Conservation (phyloP, 2,888 invertebrate species). For the Byasa hedistus region DNA sequence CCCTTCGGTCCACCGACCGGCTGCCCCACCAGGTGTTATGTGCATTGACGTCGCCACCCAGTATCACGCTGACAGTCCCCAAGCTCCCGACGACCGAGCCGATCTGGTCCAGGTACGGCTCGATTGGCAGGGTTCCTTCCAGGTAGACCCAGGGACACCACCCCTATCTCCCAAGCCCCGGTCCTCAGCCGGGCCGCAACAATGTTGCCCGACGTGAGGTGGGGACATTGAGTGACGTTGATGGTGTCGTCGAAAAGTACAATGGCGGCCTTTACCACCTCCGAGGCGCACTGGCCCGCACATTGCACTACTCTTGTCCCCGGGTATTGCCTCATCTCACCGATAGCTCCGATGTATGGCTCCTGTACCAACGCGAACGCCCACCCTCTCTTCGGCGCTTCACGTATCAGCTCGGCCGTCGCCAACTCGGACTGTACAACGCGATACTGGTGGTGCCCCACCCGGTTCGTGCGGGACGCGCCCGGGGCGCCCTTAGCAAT, state of each 20-base stretch:
- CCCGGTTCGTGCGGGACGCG: no score
- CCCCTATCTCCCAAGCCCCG: slow-evolving; percentile 7
- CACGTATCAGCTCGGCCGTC: no score
- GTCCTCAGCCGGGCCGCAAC: slow-evolving; percentile 18
- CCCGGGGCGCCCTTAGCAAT: no score
- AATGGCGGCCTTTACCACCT: slow-evolving; percentile 25
- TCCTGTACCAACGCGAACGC: no score
- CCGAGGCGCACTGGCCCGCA: background rate
- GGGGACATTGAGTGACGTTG: background rate
- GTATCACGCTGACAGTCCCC: slow-evolving; percentile 1
- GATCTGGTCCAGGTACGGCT: slow-evolving; percentile 12
- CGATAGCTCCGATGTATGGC: no score
- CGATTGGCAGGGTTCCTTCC: slow-evolving; percentile 22
- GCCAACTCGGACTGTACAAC: no score
- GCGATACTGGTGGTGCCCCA: no score
- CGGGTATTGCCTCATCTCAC: no score
- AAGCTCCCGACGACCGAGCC: background rate
- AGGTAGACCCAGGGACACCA: slow-evolving; percentile 27
- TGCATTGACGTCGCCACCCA: slow-evolving; percentile 31
- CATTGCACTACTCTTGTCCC: no score
- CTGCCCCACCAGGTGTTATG: slow-evolving; percentile 22
- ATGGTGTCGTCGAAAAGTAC: slow-evolving; percentile 20
- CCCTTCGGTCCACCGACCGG: slow-evolving; percentile 8
- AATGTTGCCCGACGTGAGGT: no score
- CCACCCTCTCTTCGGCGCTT: no score